Conservation (phyloP, 2,797 vertebrate species). For the Sebastes hopkinsi region DNA sequence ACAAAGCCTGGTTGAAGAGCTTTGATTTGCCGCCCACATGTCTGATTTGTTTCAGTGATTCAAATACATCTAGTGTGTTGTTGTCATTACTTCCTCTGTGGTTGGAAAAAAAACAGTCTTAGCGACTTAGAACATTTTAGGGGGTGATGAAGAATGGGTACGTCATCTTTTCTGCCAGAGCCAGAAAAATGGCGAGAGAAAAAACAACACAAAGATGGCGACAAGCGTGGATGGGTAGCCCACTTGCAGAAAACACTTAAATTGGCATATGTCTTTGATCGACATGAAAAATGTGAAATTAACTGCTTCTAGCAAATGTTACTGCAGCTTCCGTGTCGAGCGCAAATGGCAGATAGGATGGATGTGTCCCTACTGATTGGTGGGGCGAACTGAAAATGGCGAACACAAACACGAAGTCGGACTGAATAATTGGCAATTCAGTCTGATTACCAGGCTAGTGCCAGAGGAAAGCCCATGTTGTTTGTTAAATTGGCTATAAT, state of each 20-base stretch:
- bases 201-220: background rate
- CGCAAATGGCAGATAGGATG: background rate
- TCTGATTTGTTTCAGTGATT: background rate
- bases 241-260: background rate
- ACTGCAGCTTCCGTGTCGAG: background rate
- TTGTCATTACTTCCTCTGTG: background rate
- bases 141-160: background rate
- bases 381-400: background rate
- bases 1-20: background rate
- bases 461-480: background rate
- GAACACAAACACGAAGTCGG: background rate
- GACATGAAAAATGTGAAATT: background rate
- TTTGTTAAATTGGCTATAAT: background rate
- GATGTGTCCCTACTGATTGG: background rate
- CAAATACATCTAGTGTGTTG: background rate
- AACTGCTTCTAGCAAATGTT: background rate
- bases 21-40: background rate
- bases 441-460: background rate
- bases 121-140: background rate
- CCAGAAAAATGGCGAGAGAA: background rate
- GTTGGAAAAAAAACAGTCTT: background rate
- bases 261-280: background rate
- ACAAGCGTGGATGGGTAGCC: background rate
- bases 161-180: background rate
- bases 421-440: background rate